A percentile compares a stretch with the other conserved stretches of the same genome.
phyloP scores from a whole-genome alignment of 2,888 invertebrate genomes.

The Operophtera brumata region DNA sequence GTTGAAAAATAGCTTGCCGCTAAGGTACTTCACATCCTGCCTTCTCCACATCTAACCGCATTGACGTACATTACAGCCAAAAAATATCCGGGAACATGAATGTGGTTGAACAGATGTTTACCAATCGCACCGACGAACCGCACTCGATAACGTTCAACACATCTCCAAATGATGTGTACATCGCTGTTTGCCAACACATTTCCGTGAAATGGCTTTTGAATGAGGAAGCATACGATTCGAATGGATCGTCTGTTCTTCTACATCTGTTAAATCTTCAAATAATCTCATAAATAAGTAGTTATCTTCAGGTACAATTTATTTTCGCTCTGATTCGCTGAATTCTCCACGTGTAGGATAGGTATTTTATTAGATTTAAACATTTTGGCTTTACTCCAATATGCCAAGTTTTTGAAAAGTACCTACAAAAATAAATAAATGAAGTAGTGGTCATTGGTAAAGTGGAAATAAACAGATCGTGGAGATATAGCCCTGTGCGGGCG shows the following conservation, averaged over 20 bases:
- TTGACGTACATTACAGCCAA: background rate
- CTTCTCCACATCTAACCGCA: too few species aligned
- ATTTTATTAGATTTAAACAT: too few species aligned
- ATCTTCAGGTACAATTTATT: constrained; percentile 6
- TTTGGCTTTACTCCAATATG: too few species aligned
- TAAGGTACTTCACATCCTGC: too few species aligned
- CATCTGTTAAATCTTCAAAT: constrained; percentile 11
- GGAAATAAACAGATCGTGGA: too few species aligned
- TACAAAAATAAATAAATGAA: too few species aligned
- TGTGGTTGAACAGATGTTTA: background rate
- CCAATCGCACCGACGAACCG: background rate
- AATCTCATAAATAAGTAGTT: background rate
- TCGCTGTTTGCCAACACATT: background rate
- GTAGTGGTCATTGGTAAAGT: too few species aligned
- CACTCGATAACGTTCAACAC: background rate
- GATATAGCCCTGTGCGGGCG: too few species aligned
- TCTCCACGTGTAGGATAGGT: background rate
- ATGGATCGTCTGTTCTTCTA: background rate
- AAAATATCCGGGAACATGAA: background rate
- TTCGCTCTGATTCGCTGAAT: constrained; percentile 1
- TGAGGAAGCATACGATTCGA: constrained; percentile 3
- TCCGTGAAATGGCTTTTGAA: background rate
- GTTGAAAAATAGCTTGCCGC: too few species aligned
- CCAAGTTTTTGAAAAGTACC: too few species aligned
- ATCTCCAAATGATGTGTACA: background rate